Evolutionary conservation across 2,888 invertebrate genomes (phyloP).

Genomic region (Drosophila meridiana): DNA sequence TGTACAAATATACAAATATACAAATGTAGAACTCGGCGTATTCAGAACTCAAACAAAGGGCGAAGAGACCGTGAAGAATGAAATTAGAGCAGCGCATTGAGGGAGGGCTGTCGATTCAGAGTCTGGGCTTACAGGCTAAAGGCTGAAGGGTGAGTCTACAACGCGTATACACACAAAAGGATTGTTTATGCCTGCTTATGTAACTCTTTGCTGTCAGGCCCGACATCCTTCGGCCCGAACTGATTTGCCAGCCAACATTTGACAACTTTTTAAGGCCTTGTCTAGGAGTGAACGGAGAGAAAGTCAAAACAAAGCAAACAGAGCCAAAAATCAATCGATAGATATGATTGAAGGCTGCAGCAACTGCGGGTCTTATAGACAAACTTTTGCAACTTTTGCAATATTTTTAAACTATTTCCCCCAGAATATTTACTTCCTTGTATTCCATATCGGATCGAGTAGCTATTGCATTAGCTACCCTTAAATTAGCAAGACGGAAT

Average conservation of each 20-base stretch:
- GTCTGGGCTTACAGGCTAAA: conserved; percentile 4
- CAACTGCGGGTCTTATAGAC: not conserved
- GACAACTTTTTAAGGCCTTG: not conserved
- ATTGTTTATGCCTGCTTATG: conserved; percentile 66
- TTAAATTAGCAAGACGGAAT: no score
- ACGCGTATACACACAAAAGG: conserved; percentile 51
- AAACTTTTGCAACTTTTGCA: no score
- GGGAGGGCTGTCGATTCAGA: conserved; percentile 53
- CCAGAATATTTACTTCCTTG: not conserved
- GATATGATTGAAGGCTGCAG: not conserved
- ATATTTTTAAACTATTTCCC: no score
- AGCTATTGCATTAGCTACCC: no score
- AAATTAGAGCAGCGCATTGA: conserved; percentile 75
- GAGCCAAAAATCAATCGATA: not conserved
- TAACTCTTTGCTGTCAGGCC: conserved; percentile 57
- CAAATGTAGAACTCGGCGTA: conserved; percentile 54
- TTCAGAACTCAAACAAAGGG: conserved; percentile 72
- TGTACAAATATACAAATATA: not conserved
- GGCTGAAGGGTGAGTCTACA: conserved; percentile 26
- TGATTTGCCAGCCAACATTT: conserved; percentile 11
- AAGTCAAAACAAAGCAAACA: not conserved
- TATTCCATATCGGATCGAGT: not conserved
- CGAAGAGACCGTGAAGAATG: conserved; percentile 76
- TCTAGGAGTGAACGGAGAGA: not conserved
- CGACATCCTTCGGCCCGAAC: conserved; percentile 19